These are phyloP conservation scores for Drosophila longiperda DNA, from an alignment of 2,888 invertebrate genomes.

Conservation along the genomic window DNA sequence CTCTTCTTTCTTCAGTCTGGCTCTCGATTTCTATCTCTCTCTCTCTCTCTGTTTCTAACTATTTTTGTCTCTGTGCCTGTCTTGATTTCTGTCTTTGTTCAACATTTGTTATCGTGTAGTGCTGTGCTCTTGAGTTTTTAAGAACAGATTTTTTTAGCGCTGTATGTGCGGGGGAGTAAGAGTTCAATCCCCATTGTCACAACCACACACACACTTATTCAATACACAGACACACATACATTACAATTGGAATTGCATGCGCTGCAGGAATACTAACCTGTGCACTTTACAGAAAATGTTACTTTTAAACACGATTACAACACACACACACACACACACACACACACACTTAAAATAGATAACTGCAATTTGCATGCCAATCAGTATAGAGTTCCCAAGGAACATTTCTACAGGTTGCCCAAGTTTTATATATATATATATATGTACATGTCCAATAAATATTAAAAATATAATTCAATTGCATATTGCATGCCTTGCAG, in stretches of 20 bases:
- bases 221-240: conserved; percentile 1
- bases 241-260: conserved; percentile 14
- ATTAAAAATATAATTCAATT: not conserved
- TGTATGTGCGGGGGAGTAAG: conserved; percentile 14
- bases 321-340: not conserved
- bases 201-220: conserved; percentile 4
- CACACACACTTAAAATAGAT: not conserved
- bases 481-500: not conserved
- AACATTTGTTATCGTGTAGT: conserved; percentile 42
- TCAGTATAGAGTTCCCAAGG: conserved; percentile 4
- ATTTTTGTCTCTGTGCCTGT: conserved; percentile 24
- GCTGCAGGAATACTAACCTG: conserved; percentile 5
- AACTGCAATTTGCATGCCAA: conserved; percentile 18
- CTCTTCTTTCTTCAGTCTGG: conserved; percentile 14
- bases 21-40: conserved; percentile 16
- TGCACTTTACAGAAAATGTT: not conserved
- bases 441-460: not conserved
- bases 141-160: conserved; percentile 29
- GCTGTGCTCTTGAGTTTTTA: conserved; percentile 57
- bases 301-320: not conserved
- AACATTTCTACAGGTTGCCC: not conserved
- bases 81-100: conserved; percentile 21
- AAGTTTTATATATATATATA: not conserved
- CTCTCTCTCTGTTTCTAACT: conserved; percentile 10
- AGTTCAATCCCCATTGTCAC: conserved; percentile 17